Percentiles rank a stretch among this genome's conserved stretches.
Conservation (phyloP, 64 coral and sea anemone species). For the Montipora sp. region DNA sequence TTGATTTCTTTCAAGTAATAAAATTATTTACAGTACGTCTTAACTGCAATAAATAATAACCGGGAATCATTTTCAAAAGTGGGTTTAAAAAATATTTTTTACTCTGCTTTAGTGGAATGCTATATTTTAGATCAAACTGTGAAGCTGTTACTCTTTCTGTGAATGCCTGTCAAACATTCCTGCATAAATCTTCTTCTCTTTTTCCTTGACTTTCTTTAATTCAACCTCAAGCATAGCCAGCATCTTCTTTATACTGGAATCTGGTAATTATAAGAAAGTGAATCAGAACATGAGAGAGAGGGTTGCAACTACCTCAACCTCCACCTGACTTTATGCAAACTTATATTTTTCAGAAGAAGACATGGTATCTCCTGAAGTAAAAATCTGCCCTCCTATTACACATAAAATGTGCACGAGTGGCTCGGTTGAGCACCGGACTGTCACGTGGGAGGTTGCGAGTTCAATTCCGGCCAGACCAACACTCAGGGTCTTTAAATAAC, state of each 20-base stretch:
- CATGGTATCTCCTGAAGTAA: too few species aligned
- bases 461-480: too few species aligned
- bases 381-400: too few species aligned
- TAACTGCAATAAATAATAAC: background rate
- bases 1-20: background rate
- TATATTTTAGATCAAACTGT: background rate
- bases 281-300: background rate
- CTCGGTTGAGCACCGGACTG: too few species aligned
- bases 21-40: background rate
- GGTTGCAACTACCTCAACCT: too few species aligned
- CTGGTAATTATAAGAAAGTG: slow-evolving; percentile 33
- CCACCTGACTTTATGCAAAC: too few species aligned
- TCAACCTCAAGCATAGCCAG: slow-evolving; percentile 61
- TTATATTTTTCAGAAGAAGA: too few species aligned
- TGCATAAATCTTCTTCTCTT: slow-evolving; percentile 87
- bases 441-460: too few species aligned
- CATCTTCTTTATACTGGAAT: slow-evolving; percentile 90
- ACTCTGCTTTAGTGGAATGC: background rate
- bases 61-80: background rate
- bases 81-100: background rate
- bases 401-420: too few species aligned
- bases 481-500: too few species aligned
- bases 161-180: slow-evolving; percentile 91
- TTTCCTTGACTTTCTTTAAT: slow-evolving; percentile 81
- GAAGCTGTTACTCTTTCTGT: slow-evolving; percentile 10